Percentiles rank a stretch among this genome's conserved stretches.
Conservation (phyloP, 2,113 vertebrate species). For the Hippocampus comes region DNA sequence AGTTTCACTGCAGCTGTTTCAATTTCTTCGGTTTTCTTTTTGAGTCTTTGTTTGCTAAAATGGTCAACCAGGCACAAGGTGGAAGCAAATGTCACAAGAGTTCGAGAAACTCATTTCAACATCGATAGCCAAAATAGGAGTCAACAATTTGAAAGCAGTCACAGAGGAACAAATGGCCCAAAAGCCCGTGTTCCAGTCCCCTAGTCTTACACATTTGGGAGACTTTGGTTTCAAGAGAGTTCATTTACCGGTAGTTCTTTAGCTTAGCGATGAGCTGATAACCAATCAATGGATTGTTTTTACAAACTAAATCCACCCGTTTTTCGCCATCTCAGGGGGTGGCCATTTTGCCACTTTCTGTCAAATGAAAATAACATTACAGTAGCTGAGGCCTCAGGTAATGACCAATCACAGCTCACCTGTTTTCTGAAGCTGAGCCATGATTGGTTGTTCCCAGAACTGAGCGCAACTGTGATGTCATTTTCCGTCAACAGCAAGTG, state of each 20-base stretch:
- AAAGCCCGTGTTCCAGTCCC: neutral
- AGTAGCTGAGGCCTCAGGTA: too few species aligned
- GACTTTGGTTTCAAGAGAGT: too few species aligned
- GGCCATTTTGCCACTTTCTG: too few species aligned
- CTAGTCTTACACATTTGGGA: neutral
- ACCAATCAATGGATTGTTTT: neutral
- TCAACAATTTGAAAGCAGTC: neutral
- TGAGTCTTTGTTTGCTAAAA: constrained; percentile 17
- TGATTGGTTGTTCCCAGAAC: too few species aligned
- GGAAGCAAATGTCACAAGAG: constrained; percentile 4
- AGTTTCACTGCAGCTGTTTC: constrained; percentile 19
- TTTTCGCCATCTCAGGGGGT: too few species aligned
- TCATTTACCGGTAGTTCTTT: neutral
- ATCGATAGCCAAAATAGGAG: neutral
- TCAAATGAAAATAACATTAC: too few species aligned
- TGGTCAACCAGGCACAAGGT: constrained; percentile 7
- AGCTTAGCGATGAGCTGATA: neutral
- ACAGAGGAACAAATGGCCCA: neutral
- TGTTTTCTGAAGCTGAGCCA: too few species aligned
- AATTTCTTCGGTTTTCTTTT: constrained; percentile 18
- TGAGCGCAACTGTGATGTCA: too few species aligned
- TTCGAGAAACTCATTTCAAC: neutral
- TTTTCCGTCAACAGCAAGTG: too few species aligned
- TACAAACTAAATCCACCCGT: too few species aligned
- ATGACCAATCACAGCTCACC: too few species aligned